Evolutionary conservation across 2,797 vertebrate species (phyloP), one percentile per base, ranked within the genome.

Genomic region (Microchirus variegatus): DNA sequence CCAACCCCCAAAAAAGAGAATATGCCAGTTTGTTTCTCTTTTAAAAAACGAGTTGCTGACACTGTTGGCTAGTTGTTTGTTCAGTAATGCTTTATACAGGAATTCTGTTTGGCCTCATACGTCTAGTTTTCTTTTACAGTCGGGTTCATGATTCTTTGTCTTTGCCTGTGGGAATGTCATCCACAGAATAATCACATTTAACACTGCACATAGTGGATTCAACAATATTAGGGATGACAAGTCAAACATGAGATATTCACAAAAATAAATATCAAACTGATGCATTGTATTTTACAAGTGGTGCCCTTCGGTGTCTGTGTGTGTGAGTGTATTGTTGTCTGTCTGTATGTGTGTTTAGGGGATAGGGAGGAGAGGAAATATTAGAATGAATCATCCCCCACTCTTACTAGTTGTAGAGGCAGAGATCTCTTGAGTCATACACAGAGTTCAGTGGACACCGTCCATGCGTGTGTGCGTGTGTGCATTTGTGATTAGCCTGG

Each of bases 261-360:
- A 87, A 75, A 43, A 80, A 88, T 87, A 67, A 88, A 78, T 67
- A 81, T 89, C 87, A 88, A 87, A 86, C 22, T 89, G 89, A 89
- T 84, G 73, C 75, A 86, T 83, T 71, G 50, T 72, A 46, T 72
- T 81, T 59, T 81, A 82, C 82, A 89, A 73, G 69, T 67, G 7
- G 1, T 78, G 77, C 73, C 89, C 82, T 83, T 77, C 63, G 75
- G 87, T 72, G 45, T 74, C 60, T 56, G 72, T 68, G 35, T 35
- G 40, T 64, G 31, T 50, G 55, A 46, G 11, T 42, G 31, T 53
- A 2, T 1, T 52, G 52, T 19, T 17, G 22, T 47, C 53, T 8
- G 48, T 63, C 26, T 54, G 52, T 55, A 22, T 73, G 42, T 48
- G 51, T 58, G 37, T 47, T 35, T 44, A 13, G n/a, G 10, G 3